Conservation (phyloP, 1,140 invertebrate species). For the Lanistes nyassanus region DNA sequence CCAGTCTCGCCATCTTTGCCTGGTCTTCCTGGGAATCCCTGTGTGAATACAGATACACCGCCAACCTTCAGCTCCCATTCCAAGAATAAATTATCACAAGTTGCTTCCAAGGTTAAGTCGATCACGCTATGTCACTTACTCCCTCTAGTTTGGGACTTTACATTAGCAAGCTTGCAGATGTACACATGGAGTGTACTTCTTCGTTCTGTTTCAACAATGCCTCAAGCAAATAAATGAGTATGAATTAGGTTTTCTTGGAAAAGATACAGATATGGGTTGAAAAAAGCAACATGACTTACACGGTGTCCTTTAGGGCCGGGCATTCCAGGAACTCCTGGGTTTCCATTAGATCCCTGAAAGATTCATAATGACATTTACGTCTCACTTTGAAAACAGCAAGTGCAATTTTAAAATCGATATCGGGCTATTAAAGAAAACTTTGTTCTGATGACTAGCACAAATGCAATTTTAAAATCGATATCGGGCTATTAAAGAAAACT, state of each 20-base stretch:
- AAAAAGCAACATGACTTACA: slow-evolving; percentile 35
- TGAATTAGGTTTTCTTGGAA: background rate
- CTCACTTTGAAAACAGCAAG: background rate
- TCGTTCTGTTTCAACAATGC: no score
- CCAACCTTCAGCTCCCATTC: background rate
- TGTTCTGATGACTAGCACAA: no score
- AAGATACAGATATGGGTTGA: slow-evolving; percentile 2
- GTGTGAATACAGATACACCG: background rate
- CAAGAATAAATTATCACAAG: background rate
- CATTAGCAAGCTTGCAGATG: no score
- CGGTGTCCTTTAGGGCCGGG: slow-evolving; percentile 58
- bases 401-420: background rate
- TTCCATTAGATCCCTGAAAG: slow-evolving; percentile 47
- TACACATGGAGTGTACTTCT: no score
- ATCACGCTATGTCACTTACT: no score
- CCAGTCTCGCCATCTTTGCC: slow-evolving; percentile 46
- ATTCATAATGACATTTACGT: slow-evolving; percentile 2
- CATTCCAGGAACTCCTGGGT: slow-evolving; percentile 52
- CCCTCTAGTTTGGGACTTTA: no score
- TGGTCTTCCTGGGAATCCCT: slow-evolving; percentile 44
- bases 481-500: background rate
- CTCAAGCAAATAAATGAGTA: background rate
- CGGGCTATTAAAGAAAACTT: background rate
- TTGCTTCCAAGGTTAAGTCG: no score
- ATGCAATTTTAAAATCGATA: background rate